These are phyloP conservation scores for Drosophila borealis DNA, from an alignment of 2,888 invertebrate genomes.

Conservation along the genomic window DNA sequence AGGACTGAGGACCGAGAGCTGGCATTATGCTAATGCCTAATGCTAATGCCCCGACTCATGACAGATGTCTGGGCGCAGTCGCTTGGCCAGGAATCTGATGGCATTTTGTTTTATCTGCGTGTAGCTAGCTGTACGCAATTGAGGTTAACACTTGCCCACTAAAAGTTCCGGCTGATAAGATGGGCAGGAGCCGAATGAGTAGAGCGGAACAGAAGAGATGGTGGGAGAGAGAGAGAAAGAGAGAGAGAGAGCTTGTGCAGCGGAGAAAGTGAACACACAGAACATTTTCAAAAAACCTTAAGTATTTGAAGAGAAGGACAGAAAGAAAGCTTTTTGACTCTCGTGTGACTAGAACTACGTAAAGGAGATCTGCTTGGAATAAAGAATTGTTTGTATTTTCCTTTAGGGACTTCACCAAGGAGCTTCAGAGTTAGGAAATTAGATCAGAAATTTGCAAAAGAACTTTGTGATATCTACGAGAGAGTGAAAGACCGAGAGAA, in stretches of 20 bases:
- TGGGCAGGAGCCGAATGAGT: background rate
- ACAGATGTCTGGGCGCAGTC: constrained; percentile 61
- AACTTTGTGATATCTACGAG: too few relatives aligned
- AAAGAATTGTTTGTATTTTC: too few relatives aligned
- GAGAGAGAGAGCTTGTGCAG: background rate
- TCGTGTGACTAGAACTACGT: too few relatives aligned
- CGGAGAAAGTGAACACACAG: background rate
- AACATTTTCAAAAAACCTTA: too few relatives aligned
- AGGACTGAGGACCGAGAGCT: constrained; percentile 5
- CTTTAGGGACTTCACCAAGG: too few relatives aligned
- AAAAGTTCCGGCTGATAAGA: constrained; percentile 48
- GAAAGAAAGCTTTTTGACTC: too few relatives aligned
- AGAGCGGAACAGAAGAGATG: background rate
- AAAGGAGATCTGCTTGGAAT: too few relatives aligned
- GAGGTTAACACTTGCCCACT: constrained; percentile 68
- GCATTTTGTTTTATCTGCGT: constrained; percentile 71
- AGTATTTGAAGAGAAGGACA: too few relatives aligned
- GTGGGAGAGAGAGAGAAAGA: too few relatives aligned
- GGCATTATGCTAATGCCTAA: constrained; percentile 70
- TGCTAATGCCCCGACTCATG: constrained; percentile 33
- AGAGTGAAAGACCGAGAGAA: too few relatives aligned
- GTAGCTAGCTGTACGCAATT: constrained; percentile 69
- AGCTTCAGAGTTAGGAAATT: too few relatives aligned
- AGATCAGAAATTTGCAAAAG: too few relatives aligned
- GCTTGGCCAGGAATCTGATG: constrained; percentile 41